Evolutionary conservation across 2,113 vertebrate species (phyloP).

Genomic region (Orthochromis malagaraziensis): DNA sequence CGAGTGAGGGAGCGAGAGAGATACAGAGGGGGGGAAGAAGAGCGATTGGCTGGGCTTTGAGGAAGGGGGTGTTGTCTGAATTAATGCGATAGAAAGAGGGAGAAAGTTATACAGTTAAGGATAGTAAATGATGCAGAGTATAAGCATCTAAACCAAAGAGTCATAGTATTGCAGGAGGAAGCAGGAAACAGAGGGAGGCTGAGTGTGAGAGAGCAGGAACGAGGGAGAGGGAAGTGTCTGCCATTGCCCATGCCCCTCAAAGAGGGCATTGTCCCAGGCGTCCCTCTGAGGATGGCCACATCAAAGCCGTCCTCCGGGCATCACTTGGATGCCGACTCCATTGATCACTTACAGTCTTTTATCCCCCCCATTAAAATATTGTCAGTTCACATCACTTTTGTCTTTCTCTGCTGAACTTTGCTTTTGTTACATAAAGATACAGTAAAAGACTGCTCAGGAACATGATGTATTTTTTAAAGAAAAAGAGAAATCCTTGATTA

Average conservation of each 20-base stretch:
- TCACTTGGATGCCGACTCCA: slow-evolving; percentile 77
- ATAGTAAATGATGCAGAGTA: slow-evolving; percentile 17
- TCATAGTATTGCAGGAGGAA: not conserved
- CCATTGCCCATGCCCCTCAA: slow-evolving; percentile 71
- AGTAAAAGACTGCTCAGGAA: slow-evolving; percentile 5
- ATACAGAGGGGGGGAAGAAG: slow-evolving; percentile 39
- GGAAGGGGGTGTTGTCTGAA: slow-evolving; percentile 69
- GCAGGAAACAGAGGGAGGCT: not conserved
- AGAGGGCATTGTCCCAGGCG: slow-evolving; percentile 74
- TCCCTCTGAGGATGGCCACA: slow-evolving; percentile 76
- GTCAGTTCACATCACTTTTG: slow-evolving; percentile 78
- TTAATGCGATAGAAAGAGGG: slow-evolving; percentile 57
- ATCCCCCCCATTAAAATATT: slow-evolving; percentile 76
- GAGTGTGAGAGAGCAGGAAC: slow-evolving; percentile 29
- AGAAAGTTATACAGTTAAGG: slow-evolving; percentile 49
- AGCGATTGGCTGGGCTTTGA: slow-evolving; percentile 64
- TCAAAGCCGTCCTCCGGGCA: slow-evolving; percentile 79
- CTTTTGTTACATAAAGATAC: slow-evolving; percentile 68
- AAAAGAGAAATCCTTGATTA: not conserved
- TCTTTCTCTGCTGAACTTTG: slow-evolving; percentile 72
- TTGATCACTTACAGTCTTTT: slow-evolving; percentile 87
- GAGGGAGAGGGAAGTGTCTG: slow-evolving; percentile 61
- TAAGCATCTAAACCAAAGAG: not conserved
- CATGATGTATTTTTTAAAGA: not conserved
- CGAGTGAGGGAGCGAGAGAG: slow-evolving; percentile 54